A percentile compares a stretch with the other conserved stretches of the same genome.
phyloP scores from a whole-genome alignment of 2,797 vertebrate species.

The Rhinophrynus dorsalis region DNA sequence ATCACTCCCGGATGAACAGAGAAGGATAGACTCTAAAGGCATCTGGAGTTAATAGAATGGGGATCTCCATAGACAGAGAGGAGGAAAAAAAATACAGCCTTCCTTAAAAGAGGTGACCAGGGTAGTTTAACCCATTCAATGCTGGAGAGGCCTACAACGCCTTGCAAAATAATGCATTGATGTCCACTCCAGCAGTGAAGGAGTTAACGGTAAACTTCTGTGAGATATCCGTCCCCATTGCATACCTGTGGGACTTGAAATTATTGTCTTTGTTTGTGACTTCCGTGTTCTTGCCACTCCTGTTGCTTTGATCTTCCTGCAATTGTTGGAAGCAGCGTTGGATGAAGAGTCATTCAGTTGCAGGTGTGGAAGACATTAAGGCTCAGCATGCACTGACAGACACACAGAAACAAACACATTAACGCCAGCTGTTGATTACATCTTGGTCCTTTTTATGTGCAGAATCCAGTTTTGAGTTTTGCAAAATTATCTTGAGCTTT shows the following conservation, averaged over 20 bases:
- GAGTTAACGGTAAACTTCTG: constrained; percentile 39
- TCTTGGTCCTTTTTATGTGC: not conserved
- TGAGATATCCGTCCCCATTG: constrained; percentile 12
- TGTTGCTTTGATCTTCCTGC: not conserved
- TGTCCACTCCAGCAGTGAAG: constrained; percentile 51
- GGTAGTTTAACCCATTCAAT: constrained; percentile 50
- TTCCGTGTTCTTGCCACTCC: not conserved
- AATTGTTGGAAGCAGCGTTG: not conserved
- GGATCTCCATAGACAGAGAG: constrained; percentile 22
- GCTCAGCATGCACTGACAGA: not conserved
- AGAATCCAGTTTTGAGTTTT: not conserved
- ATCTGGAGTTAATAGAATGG: constrained; percentile 30
- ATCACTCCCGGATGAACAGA: constrained; percentile 29
- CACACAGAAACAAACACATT: not conserved
- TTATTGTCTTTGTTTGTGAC: not conserved
- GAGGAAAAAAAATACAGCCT: not conserved
- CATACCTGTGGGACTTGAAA: not conserved
- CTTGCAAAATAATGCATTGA: constrained; percentile 50
- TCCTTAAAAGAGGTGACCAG: constrained; percentile 34
- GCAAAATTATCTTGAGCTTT: not conserved
- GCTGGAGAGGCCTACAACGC: constrained; percentile 51
- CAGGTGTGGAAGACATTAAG: not conserved
- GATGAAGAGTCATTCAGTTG: not conserved
- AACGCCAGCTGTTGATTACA: not conserved
- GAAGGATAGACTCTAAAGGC: constrained; percentile 24